Percentiles rank a stretch among this genome's conserved stretches.
Evolutionary conservation across 2,797 vertebrate species (phyloP).

Genomic region (Knipowitschia caucasica): DNA sequence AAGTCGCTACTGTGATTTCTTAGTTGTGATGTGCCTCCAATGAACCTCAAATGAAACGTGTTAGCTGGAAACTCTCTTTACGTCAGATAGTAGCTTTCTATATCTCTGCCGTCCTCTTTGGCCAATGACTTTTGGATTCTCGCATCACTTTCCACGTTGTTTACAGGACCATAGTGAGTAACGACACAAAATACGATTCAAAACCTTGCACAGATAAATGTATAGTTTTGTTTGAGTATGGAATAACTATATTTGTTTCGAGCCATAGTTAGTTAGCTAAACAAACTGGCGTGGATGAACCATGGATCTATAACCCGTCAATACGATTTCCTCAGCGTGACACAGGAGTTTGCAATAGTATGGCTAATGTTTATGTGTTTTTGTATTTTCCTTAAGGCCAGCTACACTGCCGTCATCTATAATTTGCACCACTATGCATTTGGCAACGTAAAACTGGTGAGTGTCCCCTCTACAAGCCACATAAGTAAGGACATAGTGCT

Average conservation of each 20-base stretch:
- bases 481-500: not conserved
- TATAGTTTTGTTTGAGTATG: not conserved
- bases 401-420: conserved; percentile 9
- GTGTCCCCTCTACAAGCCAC: not conserved
- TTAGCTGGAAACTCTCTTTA: not conserved
- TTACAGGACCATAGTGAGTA: conserved; percentile 23
- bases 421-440: not conserved
- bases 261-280: too few species aligned
- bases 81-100: not conserved
- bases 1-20: conserved; percentile 5
- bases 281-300: not conserved
- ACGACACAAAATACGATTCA: conserved; percentile 2
- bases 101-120: not conserved
- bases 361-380: not conserved
- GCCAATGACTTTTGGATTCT: not conserved
- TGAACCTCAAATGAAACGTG: not conserved
- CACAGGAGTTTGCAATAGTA: not conserved
- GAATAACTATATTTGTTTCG: not conserved
- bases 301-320: not conserved
- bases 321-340: not conserved
- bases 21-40: not conserved
- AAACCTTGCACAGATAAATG: not conserved
- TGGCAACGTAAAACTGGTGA: conserved; percentile 10
- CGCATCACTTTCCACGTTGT: conserved; percentile 18
- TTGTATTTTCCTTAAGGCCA: conserved; percentile 10